Evolutionary conservation across 1,140 invertebrate genomes (phyloP), one percentile per base, ranked within the genome.

Genomic region (Dufourea novaeangliae): DNA sequence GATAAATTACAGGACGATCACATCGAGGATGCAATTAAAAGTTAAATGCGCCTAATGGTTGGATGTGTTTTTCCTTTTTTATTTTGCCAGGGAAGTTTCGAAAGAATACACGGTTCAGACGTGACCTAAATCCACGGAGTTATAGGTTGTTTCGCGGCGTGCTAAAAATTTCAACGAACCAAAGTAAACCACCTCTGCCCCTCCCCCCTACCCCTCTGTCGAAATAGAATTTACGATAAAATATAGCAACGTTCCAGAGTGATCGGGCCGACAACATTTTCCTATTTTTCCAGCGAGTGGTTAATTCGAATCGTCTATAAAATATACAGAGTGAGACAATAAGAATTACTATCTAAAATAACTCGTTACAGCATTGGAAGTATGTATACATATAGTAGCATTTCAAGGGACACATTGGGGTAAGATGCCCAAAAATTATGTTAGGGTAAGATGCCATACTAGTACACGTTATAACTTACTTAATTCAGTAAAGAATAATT

Each of bases 151-250:
- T 50, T 62, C 69, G 69, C 39, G 34, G 71, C 29, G 39, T 20
- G 25, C 61, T 74, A 74, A 66, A 74, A 74, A 66, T 74, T 66
- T 74, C 61, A 66, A 17, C 14, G 37, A 32, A 41, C 34, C n/a
- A 66, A 54, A 66, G 34, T 52, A 34, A 74, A 54, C 22, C 54
- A n/a, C n/a, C n/a, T n/a, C n/a, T n/a, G n/a, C n/a, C 11, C 8
- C 10, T 1, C 3, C 54, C 6, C 8, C 5, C 6, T 2, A n/a
- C 11, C 14, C 14, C 0, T 44, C 22, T 25, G 71, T 54, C 20
- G 25, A 54, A 73, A 73, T 64, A 52, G 41, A 52, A 63, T 73
- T 63, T 63, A 63, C 59, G 57, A n/a, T 32, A 29, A 73, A 52
- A 73, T 46, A 50, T 29, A 50, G 46, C 50, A n/a, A 50, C 29